These are phyloP conservation scores for Altica lythri DNA, from an alignment of 2,888 invertebrate species.

Conservation along the genomic window DNA sequence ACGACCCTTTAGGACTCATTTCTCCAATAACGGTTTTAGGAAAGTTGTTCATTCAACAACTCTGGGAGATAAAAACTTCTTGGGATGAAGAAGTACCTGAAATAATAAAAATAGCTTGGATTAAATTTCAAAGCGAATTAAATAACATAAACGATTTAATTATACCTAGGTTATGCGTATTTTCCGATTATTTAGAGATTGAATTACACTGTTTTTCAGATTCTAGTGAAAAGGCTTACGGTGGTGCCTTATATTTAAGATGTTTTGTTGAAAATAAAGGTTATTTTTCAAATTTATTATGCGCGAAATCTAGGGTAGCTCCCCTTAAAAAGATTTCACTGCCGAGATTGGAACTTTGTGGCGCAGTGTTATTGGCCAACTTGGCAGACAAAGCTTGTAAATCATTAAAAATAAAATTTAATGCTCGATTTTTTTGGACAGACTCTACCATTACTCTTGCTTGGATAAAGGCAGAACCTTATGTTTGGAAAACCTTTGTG, in stretches of 20 bases:
- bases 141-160: background rate
- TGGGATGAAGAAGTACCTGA: conserved; percentile 28
- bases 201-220: conserved; percentile 14
- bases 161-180: conserved; percentile 9
- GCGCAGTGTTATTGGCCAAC: conserved; percentile 10
- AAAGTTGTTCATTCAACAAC: conserved; percentile 26
- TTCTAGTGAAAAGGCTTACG: conserved; percentile 11
- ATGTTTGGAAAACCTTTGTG: conserved; percentile 34
- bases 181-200: conserved; percentile 1
- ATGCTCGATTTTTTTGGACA: conserved; percentile 1
- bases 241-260: background rate
- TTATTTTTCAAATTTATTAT: conserved; percentile 1
- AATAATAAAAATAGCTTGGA: background rate
- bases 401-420: conserved; percentile 2
- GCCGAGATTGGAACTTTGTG: conserved; percentile 11
- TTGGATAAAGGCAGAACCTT: conserved; percentile 31
- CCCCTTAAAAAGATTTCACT: conserved; percentile 3
- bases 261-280: conserved; percentile 3
- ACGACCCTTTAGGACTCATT: conserved; percentile 26
- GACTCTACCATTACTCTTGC: conserved; percentile 8
- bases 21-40: conserved; percentile 22
- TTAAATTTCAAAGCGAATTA: conserved; percentile 4
- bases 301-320: conserved; percentile 1
- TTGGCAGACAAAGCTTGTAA: background rate
- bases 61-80: conserved; percentile 25